Evolutionary conservation across 2,113 vertebrate genomes (phyloP).

Genomic region (Taxidea taxus): DNA sequence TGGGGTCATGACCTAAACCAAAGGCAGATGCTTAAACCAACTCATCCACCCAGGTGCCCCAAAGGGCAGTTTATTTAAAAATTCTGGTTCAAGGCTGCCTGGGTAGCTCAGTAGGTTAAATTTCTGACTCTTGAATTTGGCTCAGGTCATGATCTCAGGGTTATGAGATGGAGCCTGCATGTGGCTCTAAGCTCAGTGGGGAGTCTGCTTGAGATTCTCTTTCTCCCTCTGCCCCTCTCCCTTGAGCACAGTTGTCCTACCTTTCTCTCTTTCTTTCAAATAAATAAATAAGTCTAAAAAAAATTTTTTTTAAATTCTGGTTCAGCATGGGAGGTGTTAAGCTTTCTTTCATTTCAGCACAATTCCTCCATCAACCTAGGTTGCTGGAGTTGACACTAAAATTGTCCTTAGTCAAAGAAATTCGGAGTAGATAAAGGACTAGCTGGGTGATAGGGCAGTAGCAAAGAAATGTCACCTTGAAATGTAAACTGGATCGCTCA

Average conservation of each 20-base stretch:
- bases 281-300: not conserved
- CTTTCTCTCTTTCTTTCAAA: not conserved
- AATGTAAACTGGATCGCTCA: not conserved
- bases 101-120: not conserved
- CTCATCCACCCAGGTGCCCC: too few relatives aligned
- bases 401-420: not conserved
- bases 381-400: not conserved
- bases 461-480: not conserved
- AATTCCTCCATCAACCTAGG: not conserved
- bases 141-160: too few relatives aligned
- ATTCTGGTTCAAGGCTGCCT: not conserved
- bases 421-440: not conserved
- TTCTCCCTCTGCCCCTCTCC: not conserved
- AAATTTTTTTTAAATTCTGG: not conserved
- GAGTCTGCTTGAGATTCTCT: not conserved
- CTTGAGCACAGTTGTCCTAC: not conserved
- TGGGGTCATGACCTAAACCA: too few relatives aligned
- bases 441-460: not conserved
- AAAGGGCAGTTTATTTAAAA: not conserved
- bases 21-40: too few relatives aligned
- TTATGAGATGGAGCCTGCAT: not conserved
- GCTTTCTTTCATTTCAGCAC: not conserved
- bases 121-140: not conserved
- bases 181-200: not conserved
- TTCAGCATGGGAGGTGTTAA: not conserved